phyloP scores from a whole-genome alignment of 2,797 vertebrate genomes.

The Pantherophis alleghaniensis region DNA sequence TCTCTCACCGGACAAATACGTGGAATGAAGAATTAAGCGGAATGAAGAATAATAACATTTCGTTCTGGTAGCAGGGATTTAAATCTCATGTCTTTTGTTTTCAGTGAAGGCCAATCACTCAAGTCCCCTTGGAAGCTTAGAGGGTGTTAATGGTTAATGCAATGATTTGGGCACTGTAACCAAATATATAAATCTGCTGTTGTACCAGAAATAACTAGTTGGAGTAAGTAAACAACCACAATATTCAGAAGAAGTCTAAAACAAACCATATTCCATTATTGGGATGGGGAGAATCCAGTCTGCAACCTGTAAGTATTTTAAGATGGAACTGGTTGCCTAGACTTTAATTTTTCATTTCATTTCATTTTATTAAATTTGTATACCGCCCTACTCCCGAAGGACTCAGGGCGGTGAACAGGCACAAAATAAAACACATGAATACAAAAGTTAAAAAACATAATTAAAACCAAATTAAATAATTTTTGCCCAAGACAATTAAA shows the following conservation, averaged over 20 bases:
- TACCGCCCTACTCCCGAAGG: no score
- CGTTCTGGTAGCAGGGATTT: neutral
- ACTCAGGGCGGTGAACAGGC: no score
- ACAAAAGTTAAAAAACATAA: no score
- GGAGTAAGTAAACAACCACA: neutral
- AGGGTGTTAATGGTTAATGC: neutral
- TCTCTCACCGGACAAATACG: neutral
- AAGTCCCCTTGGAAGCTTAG: neutral
- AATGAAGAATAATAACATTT: neutral
- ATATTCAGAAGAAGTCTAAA: neutral
- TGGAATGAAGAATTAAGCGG: neutral
- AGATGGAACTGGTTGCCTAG: neutral
- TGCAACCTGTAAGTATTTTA: neutral
- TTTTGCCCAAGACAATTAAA: no score
- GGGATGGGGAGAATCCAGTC: neutral
- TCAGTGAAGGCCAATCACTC: neutral
- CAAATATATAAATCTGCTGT: neutral
- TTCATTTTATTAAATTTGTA: no score
- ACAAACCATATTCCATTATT: neutral
- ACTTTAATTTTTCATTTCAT: no score
- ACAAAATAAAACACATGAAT: no score
- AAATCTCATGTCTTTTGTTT: neutral
- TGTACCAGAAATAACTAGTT: neutral
- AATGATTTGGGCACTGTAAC: neutral
- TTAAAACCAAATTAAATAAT: no score